phyloP scores from a whole-genome alignment of 2,888 invertebrate species.

The Vanessa cardui region DNA sequence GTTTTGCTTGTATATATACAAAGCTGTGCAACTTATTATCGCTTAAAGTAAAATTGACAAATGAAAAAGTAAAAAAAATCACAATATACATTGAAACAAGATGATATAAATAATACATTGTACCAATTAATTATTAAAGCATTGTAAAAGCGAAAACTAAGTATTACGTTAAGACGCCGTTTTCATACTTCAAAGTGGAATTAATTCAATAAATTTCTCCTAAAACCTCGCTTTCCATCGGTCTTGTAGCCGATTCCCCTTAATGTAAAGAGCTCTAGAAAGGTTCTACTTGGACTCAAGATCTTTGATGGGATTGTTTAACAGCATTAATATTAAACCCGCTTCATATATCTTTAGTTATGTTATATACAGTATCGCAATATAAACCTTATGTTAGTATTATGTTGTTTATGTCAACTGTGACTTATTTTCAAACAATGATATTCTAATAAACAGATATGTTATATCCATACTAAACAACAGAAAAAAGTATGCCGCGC shows the following conservation, averaged over 20 bases:
- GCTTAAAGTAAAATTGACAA: too few species aligned
- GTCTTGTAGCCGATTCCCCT: conserved; percentile 1
- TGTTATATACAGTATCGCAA: background rate
- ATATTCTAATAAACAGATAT: too few species aligned
- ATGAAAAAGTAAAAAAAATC: too few species aligned
- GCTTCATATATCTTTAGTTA: background rate
- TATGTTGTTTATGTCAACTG: too few species aligned
- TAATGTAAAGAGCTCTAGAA: conserved; percentile 18
- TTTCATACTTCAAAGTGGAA: conserved; percentile 5
- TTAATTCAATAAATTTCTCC: conserved; percentile 13
- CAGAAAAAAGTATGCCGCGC: too few species aligned
- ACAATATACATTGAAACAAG: too few species aligned
- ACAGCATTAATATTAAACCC: conserved; percentile 13
- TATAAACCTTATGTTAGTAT: too few species aligned
- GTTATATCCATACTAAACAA: too few species aligned
- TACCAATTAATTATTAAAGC: background rate
- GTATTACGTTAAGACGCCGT: background rate
- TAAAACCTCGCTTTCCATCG: background rate
- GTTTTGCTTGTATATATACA: too few species aligned
- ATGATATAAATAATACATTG: background rate
- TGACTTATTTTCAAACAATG: too few species aligned
- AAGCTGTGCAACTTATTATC: too few species aligned
- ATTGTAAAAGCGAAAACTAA: background rate
- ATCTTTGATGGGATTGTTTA: conserved; percentile 23
- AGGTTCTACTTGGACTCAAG: conserved; percentile 16